Base-by-base conservation (phyloP, 30 jellyfish, hydroid and myxozoan genomes). In the Aurelia sp. region DNA sequence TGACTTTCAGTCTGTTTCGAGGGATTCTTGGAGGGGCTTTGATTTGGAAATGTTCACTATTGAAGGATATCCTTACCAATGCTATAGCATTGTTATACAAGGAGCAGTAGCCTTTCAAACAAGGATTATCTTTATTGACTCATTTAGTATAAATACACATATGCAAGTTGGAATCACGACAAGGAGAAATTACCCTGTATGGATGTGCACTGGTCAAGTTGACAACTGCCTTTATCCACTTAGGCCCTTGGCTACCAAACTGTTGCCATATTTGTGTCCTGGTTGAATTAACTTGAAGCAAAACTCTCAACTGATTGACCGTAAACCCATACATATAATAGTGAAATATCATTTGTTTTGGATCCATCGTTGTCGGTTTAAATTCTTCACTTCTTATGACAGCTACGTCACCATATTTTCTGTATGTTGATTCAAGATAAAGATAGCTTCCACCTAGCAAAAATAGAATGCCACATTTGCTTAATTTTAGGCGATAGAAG, bases 191-290 rank as follows among this genome's bases (percentile, higher is more conserved):
- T 48, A 71, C 82, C 22, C 35, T 35, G 67, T 71, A 71, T 40
- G 82, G 82, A 18, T 71, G 50, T 44, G 53, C 51, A 8, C 82
- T 52, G 60, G 82, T 44, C 18, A 71, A 64, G 58, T 40, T 47
- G 51, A 71, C 82, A 48, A 16, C 21, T 40, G 50, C 82, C 16
- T 8, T 33, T 20, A 71, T 18, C 82, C 82, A 71, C 6, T 30
- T 41, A 8, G 82, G 67, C n/a, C 82, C 82, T 71, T 71, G 68
- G 82, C 47, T 71, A 40, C 82, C 82, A 71, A n/a, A 66, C 50
- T 18, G 60, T 48, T 71, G 82, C 82, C 82, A 71, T 8, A 71
- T 37, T 30, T 71, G 82, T 41, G 67, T 71, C 8, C 82, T 71
- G 22, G 82, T 18, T 13, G 13, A 12, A 21, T 71, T 71, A 4